A percentile compares a stretch with the other conserved stretches of the same genome.
These are phyloP conservation scores for Toxonevra muliebris DNA, from an alignment of 2,888 invertebrate species.

Conservation along the genomic window DNA sequence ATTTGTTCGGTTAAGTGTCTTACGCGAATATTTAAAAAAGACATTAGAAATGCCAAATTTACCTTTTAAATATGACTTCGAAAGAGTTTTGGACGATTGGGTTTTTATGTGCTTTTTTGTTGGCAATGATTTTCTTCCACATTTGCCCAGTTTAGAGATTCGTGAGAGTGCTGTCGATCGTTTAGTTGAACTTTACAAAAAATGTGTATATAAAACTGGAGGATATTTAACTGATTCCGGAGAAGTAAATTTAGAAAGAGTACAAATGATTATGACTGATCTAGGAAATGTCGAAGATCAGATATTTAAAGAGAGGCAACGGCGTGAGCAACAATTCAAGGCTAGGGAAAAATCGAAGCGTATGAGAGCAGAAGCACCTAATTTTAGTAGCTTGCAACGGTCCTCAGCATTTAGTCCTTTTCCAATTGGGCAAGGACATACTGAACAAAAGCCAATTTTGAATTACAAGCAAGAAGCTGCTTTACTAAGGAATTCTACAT, in stretches of 20 bases:
- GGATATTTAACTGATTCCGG: conserved; percentile 96
- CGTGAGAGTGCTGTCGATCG: conserved; percentile 96
- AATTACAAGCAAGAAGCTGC: conserved; percentile 81
- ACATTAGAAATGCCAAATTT: conserved; percentile 91
- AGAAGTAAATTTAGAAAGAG: conserved; percentile 89
- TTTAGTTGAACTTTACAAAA: conserved; percentile 91
- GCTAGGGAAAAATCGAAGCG: conserved; percentile 80
- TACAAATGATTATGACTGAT: conserved; percentile 94
- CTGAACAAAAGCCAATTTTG: conserved; percentile 67
- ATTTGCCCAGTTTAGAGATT: conserved; percentile 97
- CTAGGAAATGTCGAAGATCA: conserved; percentile 95
- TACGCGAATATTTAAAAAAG: conserved; percentile 91
- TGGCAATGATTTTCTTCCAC: conserved; percentile 98
- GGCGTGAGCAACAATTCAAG: conserved; percentile 84
- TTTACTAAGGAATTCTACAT: conserved; percentile 64
- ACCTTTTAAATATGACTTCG: conserved; percentile 94
- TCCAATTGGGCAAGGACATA: conserved; percentile 69
- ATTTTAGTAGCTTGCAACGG: conserved; percentile 72
- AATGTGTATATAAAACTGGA: conserved; percentile 91
- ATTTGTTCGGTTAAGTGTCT: conserved; percentile 90
- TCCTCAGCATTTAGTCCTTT: conserved; percentile 80
- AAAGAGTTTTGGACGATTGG: conserved; percentile 97
- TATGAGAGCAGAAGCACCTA: conserved; percentile 69
- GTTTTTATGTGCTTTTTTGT: conserved; percentile 99
- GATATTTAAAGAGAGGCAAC: conserved; percentile 93